Percentiles rank a stretch among this genome's conserved stretches.
Evolutionary conservation across 1,140 invertebrate species (phyloP).

Genomic region (Anastrepha obliqua): DNA sequence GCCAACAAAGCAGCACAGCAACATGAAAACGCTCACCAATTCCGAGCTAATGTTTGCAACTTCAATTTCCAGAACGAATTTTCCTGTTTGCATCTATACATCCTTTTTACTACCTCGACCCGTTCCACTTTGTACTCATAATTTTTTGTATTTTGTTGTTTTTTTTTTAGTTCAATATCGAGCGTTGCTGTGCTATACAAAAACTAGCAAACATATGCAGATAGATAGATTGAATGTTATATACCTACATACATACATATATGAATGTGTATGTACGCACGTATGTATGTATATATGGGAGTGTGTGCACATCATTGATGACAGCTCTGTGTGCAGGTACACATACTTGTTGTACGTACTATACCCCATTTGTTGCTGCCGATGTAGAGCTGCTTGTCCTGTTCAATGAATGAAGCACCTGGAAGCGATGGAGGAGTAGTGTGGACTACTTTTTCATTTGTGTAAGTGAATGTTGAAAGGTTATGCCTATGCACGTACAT

Average conservation of each 20-base stretch:
- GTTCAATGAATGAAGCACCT: slow-evolving; percentile 36
- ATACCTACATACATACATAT: background rate
- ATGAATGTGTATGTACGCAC: background rate
- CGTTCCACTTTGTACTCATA: slow-evolving; percentile 12
- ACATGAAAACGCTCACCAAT: background rate
- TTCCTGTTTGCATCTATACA: slow-evolving; percentile 5
- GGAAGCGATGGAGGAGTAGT: background rate
- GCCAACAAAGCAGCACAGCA: background rate
- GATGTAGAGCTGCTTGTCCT: background rate
- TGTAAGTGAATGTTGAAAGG: slow-evolving; percentile 5
- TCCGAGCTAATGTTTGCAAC: slow-evolving; percentile 26
- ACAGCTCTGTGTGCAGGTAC: background rate
- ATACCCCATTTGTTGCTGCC: background rate
- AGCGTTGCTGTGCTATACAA: background rate
- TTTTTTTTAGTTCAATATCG: slow-evolving; percentile 20
- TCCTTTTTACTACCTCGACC: background rate
- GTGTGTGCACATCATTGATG: background rate
- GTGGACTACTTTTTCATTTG: background rate
- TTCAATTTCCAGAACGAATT: slow-evolving; percentile 33
- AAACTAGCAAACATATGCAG: slow-evolving; percentile 14
- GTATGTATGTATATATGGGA: background rate
- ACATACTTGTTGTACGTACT: no score
- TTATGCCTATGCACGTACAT: background rate
- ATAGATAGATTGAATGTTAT: background rate
- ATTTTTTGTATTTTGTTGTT: background rate